Evolutionary conservation across 2,888 invertebrate species (phyloP), one percentile per base, ranked within the genome.

Genomic region (Nephrotoma guestfalica): DNA sequence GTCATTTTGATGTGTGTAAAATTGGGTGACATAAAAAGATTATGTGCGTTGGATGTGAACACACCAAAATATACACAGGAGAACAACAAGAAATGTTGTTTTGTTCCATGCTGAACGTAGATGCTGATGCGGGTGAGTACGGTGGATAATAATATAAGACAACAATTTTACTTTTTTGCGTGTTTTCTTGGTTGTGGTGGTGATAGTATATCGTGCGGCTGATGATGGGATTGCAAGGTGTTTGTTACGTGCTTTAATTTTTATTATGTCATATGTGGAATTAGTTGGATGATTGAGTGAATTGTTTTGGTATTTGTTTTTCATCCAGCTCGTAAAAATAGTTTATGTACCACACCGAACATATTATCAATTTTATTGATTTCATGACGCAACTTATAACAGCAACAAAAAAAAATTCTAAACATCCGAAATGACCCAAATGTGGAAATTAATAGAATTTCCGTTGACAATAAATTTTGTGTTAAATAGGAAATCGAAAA

Each of bases 21-120:
- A 84, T 84, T 84, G 84, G 84, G 84, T 84, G 84, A 84, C 84
- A 84, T 84, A 84, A 84, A 71, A 84, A 84, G 84, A 84, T 84
- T 84, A 84, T 84, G 84, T 42, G 84, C 42, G 84, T 71, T 71
- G 71, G 71, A 30, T 51, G 71, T 30, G 30, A 18, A 71, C 71
- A 71, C 30, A 30, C 71, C 30, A 30, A 30, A 30, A 30, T 30
- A 71, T 15, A n/a, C 15, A 51, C 51, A 51, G 15, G 3, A 47
- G 71, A 71, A 71, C 30, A 71, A 71, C 71, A 71, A 71, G 30
- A 71, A 71, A 71, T 30, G 30, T 71, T 71, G 30, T 71, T 30
- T 71, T 71, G 71, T 71, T 71, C 71, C 71, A 30, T 71, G 9
- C 11, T 11, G 15, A 51, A 51, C n/a, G 51, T 30, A 30, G 30